Evolutionary conservation across 2,888 invertebrate species (phyloP).

Genomic region (Pseudococcus longispinus): DNA sequence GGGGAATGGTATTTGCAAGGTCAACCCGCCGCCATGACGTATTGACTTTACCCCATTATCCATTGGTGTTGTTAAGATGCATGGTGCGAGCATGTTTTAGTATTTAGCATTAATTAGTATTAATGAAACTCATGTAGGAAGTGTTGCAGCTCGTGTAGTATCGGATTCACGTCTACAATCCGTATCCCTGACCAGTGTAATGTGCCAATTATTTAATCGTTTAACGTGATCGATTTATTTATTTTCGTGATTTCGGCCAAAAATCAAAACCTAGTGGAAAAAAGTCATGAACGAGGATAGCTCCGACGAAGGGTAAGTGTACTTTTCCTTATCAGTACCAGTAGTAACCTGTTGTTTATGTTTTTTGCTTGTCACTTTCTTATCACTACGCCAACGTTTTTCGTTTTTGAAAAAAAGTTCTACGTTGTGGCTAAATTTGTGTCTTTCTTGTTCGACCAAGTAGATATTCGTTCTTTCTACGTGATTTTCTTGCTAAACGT

Average conservation of each 20-base stretch:
- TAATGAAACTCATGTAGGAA: conserved; percentile 35
- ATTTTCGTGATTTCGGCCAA: not conserved
- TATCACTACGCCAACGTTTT: not conserved
- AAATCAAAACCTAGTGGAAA: not conserved
- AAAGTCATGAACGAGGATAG: not conserved
- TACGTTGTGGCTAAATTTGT: not conserved
- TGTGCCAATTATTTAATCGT: not conserved
- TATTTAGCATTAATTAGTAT: conserved; percentile 44
- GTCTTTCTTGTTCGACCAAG: not conserved
- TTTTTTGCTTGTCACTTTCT: not conserved
- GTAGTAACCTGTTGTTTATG: not conserved
- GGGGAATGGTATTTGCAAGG: conserved; percentile 34
- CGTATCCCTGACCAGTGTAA: conserved; percentile 15
- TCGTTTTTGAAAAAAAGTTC: not conserved
- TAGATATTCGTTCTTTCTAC: too few species aligned
- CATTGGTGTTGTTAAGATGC: conserved; percentile 28
- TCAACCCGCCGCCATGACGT: conserved; percentile 27
- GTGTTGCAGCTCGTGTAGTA: not conserved
- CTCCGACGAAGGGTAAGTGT: conserved; percentile 7
- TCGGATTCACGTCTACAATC: not conserved
- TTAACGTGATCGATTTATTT: not conserved
- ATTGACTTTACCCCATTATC: conserved; percentile 36
- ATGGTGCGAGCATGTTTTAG: not conserved
- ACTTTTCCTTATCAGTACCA: not conserved
- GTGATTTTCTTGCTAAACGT: not conserved